Evolutionary conservation across 2,113 vertebrate species (phyloP).

Genomic region (Rhipidura dahli): DNA sequence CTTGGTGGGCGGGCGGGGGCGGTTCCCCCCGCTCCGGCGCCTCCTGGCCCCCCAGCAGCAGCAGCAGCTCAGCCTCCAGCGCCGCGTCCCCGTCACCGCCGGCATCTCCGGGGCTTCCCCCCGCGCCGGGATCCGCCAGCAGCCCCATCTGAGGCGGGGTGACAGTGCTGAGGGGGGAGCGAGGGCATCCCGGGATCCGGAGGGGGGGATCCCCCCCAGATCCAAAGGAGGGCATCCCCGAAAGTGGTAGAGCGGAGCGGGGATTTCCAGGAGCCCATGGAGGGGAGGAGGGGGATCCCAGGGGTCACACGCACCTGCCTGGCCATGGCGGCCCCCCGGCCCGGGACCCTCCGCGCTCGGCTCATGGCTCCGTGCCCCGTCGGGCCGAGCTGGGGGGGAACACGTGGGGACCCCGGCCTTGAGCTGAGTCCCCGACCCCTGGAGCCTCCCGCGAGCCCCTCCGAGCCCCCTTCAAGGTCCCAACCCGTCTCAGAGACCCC

Average conservation of each 20-base stretch:
- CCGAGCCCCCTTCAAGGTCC: background rate
- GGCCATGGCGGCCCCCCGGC: background rate
- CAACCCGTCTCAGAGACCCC: background rate
- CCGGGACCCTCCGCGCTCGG: background rate
- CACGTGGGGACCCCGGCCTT: background rate
- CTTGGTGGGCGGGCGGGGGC: background rate
- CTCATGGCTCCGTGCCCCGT: background rate
- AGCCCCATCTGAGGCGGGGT: background rate
- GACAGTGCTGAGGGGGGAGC: background rate
- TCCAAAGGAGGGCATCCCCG: background rate
- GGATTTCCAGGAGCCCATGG: background rate
- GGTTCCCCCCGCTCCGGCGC: accelerated
- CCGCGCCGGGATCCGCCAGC: background rate
- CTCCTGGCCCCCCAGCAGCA: background rate
- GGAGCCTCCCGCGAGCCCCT: too few relatives aligned
- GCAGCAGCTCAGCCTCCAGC: background rate
- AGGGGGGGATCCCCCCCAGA: background rate
- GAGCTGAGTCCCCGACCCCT: background rate
- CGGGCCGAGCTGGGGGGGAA: background rate
- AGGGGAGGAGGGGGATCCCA: background rate
- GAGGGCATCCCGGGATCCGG: background rate
- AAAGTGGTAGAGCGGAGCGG: too few relatives aligned
- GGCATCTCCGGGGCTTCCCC: accelerated
- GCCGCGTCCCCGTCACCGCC: background rate
- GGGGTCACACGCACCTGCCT: background rate